Percentiles rank a stretch among this genome's conserved stretches.
phyloP scores from a whole-genome alignment of 2,888 invertebrate genomes.

The Drosophila emarginata region DNA sequence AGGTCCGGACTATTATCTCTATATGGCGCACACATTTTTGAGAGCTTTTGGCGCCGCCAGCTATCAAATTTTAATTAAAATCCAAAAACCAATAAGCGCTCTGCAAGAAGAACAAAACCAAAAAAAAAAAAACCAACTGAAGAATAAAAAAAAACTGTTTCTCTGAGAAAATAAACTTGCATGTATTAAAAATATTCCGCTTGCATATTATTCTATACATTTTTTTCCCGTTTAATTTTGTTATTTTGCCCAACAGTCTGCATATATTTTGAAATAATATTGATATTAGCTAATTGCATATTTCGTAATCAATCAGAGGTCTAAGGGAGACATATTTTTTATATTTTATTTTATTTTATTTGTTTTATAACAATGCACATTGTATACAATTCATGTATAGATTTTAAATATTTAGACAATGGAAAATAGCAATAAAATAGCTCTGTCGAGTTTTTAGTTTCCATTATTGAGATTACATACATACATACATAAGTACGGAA shows the following conservation, averaged over 20 bases:
- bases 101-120: constrained; percentile 19
- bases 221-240: constrained; percentile 37
- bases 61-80: constrained; percentile 61
- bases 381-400: too few relatives aligned
- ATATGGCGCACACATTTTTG: background rate
- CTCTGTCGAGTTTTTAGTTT: too few relatives aligned
- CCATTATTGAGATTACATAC: too few relatives aligned
- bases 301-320: constrained; percentile 28
- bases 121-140: constrained; percentile 11
- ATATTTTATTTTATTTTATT: background rate
- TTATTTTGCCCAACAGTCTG: constrained; percentile 20
- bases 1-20: background rate
- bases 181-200: constrained; percentile 39
- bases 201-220: constrained; percentile 48
- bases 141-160: constrained; percentile 1
- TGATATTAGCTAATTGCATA: constrained; percentile 42
- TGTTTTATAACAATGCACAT: too few relatives aligned
- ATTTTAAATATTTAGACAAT: too few relatives aligned
- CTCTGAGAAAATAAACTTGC: constrained; percentile 42
- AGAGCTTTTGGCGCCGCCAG: constrained; percentile 26
- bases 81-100: constrained; percentile 48
- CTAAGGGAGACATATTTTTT: background rate
- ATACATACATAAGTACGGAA: too few relatives aligned
- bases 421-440: too few relatives aligned
- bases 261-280: constrained; percentile 34